Evolutionary conservation across 2,113 vertebrate genomes (phyloP).

Genomic region (Ardeotis arabs): DNA sequence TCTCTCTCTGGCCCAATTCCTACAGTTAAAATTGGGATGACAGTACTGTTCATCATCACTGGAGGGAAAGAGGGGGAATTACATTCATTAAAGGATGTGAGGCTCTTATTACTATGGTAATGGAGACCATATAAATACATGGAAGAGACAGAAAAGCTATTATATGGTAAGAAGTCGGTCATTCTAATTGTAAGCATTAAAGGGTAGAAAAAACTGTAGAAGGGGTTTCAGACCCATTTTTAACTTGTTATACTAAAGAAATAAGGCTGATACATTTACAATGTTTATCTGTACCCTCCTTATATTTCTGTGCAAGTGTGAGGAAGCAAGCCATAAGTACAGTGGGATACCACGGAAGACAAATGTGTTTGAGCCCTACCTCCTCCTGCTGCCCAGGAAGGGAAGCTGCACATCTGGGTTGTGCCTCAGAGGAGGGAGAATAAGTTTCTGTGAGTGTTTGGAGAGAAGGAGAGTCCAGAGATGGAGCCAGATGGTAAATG

Average conservation of each 20-base stretch:
- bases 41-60: background rate
- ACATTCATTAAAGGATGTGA: background rate
- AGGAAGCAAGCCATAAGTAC: background rate
- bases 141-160: background rate
- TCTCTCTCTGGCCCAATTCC: background rate
- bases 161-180: background rate
- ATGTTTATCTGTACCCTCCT: background rate
- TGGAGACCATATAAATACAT: background rate
- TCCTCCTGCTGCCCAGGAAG: background rate
- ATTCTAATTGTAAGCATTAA: background rate
- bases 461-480: accelerated
- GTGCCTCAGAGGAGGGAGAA: background rate
- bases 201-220: background rate
- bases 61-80: background rate
- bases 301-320: background rate
- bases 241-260: background rate
- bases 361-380: background rate
- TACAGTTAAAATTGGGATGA: background rate
- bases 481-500: background rate
- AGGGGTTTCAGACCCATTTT: background rate
- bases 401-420: background rate
- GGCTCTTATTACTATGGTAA: background rate
- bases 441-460: accelerated
- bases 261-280: background rate
- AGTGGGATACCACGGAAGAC: background rate